These are phyloP conservation scores for Buphagus erythrorhynchus DNA, from an alignment of 2,797 vertebrate genomes.

Conservation along the genomic window DNA sequence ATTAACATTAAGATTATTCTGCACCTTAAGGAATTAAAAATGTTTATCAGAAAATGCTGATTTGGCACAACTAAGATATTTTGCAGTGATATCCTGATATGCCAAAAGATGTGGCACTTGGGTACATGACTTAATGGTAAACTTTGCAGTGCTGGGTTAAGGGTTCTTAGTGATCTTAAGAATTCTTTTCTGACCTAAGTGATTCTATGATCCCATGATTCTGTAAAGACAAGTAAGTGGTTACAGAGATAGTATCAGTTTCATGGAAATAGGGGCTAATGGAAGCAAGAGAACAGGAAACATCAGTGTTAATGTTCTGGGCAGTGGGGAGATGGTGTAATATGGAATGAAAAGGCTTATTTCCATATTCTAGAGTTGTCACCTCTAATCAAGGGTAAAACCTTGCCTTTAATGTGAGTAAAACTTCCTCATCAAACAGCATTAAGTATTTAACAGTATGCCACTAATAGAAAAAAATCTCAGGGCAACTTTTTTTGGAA, in stretches of 20 bases:
- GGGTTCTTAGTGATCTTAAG: not conserved
- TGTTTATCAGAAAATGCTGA: not conserved
- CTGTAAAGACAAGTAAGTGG: not conserved
- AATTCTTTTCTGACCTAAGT: not conserved
- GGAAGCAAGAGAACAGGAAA: not conserved
- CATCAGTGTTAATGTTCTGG: not conserved
- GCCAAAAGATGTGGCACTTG: not conserved
- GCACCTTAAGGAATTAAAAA: not conserved
- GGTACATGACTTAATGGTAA: not conserved
- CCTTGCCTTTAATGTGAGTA: not conserved
- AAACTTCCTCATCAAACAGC: not conserved
- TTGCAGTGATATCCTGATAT: not conserved
- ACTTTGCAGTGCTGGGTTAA: not conserved
- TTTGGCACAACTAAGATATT: not conserved
- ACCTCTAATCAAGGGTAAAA: not conserved
- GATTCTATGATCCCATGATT: not conserved
- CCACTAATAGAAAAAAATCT: not conserved
- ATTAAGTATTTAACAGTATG: not conserved
- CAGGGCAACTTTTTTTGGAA: not conserved
- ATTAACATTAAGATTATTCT: not conserved
- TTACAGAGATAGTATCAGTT: not conserved
- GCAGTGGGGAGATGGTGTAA: rapidly evolving
- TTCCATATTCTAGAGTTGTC: not conserved
- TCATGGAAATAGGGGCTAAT: not conserved
- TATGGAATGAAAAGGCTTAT: not conserved